Evolutionary conservation across 1,140 invertebrate genomes (phyloP).

Genomic region (Trichonephila clavipes): DNA sequence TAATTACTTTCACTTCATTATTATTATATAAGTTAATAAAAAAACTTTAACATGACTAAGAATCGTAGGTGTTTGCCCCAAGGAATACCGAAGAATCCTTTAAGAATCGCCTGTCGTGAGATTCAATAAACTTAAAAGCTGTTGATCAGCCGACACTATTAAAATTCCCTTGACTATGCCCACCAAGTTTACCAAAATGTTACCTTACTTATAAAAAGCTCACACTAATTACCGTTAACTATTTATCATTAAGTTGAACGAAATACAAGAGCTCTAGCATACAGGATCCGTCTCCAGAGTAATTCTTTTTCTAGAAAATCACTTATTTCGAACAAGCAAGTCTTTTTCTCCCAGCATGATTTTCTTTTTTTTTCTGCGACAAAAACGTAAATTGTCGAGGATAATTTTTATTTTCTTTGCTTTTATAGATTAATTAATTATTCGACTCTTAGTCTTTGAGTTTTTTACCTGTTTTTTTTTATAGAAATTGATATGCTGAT

Average conservation of each 20-base stretch:
- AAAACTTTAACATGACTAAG: no score
- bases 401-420: background rate
- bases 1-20: no score
- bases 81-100: no score
- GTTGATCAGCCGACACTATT: background rate
- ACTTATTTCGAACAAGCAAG: background rate
- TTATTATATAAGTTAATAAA: no score
- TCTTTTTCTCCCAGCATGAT: background rate
- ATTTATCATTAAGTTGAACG: background rate
- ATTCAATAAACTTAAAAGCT: background rate
- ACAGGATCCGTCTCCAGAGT: background rate
- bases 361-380: background rate
- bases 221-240: background rate
- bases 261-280: background rate
- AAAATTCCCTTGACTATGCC: background rate
- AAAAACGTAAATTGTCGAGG: background rate
- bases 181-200: background rate
- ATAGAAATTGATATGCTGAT: background rate
- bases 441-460: background rate
- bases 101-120: background rate
- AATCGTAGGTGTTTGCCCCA: no score
- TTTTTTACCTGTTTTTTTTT: background rate
- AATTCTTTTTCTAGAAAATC: background rate
- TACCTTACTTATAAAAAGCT: background rate
- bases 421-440: conserved; percentile 16